Evolutionary conservation across 2,888 invertebrate genomes (phyloP).

Genomic region (Abscondita cerata): DNA sequence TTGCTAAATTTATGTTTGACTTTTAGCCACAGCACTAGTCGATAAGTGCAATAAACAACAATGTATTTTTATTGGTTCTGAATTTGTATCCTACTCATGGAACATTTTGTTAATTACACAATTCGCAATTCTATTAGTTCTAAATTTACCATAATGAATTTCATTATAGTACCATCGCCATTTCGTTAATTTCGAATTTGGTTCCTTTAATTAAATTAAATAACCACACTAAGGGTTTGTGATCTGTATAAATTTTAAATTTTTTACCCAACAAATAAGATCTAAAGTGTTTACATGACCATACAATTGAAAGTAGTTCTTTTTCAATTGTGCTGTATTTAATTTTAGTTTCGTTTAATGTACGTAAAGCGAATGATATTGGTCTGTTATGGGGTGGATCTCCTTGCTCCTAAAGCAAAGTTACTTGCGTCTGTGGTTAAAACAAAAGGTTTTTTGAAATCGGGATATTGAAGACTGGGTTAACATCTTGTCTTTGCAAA

Average conservation of each 20-base stretch:
- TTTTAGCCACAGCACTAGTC: too few species aligned
- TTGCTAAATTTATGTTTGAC: too few species aligned
- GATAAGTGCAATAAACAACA: too few species aligned
- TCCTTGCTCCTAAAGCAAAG: not conserved
- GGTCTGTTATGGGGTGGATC: not conserved
- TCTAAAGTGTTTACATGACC: not conserved
- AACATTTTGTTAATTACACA: too few species aligned
- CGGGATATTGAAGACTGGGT: too few species aligned
- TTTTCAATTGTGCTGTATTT: not conserved
- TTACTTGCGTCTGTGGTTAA: not conserved
- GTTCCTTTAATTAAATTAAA: not conserved
- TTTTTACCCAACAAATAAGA: not conserved
- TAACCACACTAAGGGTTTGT: constrained; percentile 2
- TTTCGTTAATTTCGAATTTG: too few species aligned
- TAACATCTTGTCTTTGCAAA: too few species aligned
- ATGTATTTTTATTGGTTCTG: too few species aligned
- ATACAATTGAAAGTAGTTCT: not conserved
- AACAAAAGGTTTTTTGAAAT: not conserved
- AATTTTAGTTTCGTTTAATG: not conserved
- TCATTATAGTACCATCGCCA: too few species aligned
- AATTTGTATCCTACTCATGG: too few species aligned
- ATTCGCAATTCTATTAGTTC: too few species aligned
- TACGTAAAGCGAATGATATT: not conserved
- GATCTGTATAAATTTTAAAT: not conserved
- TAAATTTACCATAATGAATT: too few species aligned